Conservation (phyloP, 2,113 vertebrate genomes). For the Rhinoderma darwinii region DNA sequence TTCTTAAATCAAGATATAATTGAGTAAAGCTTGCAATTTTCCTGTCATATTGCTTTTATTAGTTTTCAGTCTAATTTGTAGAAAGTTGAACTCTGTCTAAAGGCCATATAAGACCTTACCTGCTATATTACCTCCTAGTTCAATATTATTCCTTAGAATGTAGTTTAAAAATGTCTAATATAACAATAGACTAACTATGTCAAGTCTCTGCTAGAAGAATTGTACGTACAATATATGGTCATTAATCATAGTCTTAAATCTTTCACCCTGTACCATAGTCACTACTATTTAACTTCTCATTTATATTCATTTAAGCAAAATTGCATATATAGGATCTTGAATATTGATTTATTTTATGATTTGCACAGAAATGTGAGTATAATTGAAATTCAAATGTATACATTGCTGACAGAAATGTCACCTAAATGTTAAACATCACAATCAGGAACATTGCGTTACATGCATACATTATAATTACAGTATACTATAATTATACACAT, state of each 20-base stretch:
- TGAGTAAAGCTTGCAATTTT: slow-evolving; percentile 47
- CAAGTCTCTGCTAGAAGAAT: neutral
- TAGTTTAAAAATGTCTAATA: neutral
- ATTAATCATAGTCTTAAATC: slow-evolving; percentile 35
- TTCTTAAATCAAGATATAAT: slow-evolving; percentile 40
- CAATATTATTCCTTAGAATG: neutral
- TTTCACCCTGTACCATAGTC: neutral
- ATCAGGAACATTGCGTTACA: neutral
- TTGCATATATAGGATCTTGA: neutral
- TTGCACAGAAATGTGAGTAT: neutral
- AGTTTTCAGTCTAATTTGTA: slow-evolving; percentile 35
- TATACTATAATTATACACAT: neutral
- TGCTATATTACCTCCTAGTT: neutral
- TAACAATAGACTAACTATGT: neutral
- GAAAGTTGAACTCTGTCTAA: slow-evolving; percentile 29
- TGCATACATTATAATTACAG: too few species aligned
- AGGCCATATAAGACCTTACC: slow-evolving; percentile 25
- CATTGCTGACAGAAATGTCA: slow-evolving; percentile 2
- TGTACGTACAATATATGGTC: neutral
- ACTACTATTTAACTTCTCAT: neutral
- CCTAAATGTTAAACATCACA: neutral
- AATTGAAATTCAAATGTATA: slow-evolving; percentile 11
- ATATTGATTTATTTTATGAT: slow-evolving; percentile 22
- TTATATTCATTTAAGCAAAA: slow-evolving; percentile 23
- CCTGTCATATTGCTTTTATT: slow-evolving; percentile 46